Evolutionary conservation across 2,888 invertebrate species (phyloP).

Genomic region (Odontocerum albicorne): DNA sequence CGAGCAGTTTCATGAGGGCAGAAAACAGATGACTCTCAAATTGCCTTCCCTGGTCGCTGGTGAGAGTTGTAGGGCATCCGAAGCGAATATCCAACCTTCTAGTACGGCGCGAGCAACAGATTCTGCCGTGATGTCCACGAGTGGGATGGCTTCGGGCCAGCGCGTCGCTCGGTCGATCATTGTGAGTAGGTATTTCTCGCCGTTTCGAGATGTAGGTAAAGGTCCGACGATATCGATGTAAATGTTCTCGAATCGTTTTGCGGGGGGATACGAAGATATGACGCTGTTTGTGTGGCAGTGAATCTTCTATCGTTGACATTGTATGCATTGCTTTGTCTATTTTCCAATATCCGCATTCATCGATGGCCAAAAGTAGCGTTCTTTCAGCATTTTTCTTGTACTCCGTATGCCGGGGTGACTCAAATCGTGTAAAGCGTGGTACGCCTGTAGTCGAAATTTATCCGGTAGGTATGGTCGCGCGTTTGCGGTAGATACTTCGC

Average conservation of each 20-base stretch:
- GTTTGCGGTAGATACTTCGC: not conserved
- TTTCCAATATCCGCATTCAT: conserved; percentile 31
- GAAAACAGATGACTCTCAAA: too few species aligned
- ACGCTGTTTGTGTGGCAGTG: not conserved
- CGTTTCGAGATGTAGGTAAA: conserved; percentile 40
- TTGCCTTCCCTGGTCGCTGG: too few species aligned
- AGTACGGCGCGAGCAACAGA: too few species aligned
- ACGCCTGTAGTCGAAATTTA: not conserved
- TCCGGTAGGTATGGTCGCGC: not conserved
- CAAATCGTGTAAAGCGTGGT: not conserved
- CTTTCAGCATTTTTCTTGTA: conserved; percentile 13
- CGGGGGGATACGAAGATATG: not conserved
- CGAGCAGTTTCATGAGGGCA: too few species aligned
- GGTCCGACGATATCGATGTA: conserved; percentile 49
- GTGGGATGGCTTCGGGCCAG: too few species aligned
- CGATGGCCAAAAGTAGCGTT: conserved; percentile 36
- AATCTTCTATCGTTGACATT: conserved; percentile 2
- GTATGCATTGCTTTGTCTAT: not conserved
- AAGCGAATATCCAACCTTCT: too few species aligned
- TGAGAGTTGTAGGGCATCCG: too few species aligned
- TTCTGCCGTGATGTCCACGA: too few species aligned
- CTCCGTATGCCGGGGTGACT: not conserved
- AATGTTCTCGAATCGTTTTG: conserved; percentile 42
- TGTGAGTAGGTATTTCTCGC: too few species aligned
- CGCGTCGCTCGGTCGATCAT: too few species aligned